Evolutionary conservation across 2,797 vertebrate species (phyloP), one percentile per base, ranked within the genome.

Genomic region (Mormyrops boulengeri): DNA sequence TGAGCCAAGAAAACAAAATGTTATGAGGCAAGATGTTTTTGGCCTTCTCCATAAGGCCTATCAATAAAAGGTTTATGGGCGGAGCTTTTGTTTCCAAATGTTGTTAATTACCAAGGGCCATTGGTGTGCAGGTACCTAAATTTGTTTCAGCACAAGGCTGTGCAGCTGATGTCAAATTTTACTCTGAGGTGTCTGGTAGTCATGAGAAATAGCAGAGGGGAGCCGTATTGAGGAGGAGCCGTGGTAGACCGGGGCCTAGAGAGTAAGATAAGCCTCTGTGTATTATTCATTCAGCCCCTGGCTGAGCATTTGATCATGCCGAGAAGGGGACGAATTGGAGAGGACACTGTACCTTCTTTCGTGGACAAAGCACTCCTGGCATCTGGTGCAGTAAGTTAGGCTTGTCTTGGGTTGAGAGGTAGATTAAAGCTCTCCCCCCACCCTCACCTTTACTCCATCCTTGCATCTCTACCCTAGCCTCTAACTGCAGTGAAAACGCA

Each of bases 281-380:
- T 82, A 87, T 89, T 87, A 88, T 87, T 88, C 89, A 90, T 90
- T 77, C 26, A 38, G 34, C 17, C 47, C 57, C 44, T 47, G 80
- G 82, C 62, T 44, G 19, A 62, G 49, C 73, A 84, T 87, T 55
- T 47, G 80, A 88, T 89, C 60, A 19, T 49, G 60, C 69, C 11
- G 38, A 30, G 82, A 47, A 55, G 87, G 19, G 50, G 85, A 73
- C 55, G 19, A 22, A 85, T 57, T 34, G 26, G 69, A 57, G 53
- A 89, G 2, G 52, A 55, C 22, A 53, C 50, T 47, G 17, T 11
- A n/a, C 47, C 69, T 91, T 26, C 38, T 19, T 57, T 52, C 26
- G 30, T 26, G 41, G 62, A 84, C 69, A 66, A 41, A 69, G 60
- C 38, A 85, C 84, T 62, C 7, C 30, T 34, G 8, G 17, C 47